Base-by-base conservation (phyloP, 2,888 invertebrate genomes). In the Didymodactylos carnosus region DNA sequence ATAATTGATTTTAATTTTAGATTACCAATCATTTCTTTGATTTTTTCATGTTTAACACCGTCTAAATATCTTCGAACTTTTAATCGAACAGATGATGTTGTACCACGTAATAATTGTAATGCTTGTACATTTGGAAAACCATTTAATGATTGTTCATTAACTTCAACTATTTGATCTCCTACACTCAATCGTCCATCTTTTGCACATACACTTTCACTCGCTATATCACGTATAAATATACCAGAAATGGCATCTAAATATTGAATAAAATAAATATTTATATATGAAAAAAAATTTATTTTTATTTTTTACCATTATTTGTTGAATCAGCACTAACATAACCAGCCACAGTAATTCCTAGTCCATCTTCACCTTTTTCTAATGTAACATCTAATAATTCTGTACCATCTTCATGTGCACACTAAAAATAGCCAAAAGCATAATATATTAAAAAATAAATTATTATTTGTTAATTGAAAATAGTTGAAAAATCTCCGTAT, bases 111-210 rank as follows among this genome's bases (percentile, higher is more conserved):
- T 62, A 62, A 62, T 35, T 62, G 35, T n/a, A 62, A 35, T 35
- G 62, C 62, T 62, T 62, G 62, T 35, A 62, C 35, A 62, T 62
- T 62, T 8, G 62, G 35, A 78, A 97, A 88, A 74, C 88, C 86
- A 78, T 90, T 88, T 77, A 91, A 89, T 62, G 94, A 90, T 81
- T 90, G 88, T 77, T 90, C 89, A 80, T 92, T 92, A 75, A 94
- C 90, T 85, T 85, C 93, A 62, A 93, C 83, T 79, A 98, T 89
- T 85, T 94, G 93, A 85, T 98, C 98, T 23, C 93, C 95, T 0
- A 91, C 88, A 83, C 89, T 88, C 51, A 98, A 85, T 70, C 97
- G 87, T 0, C 91, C 91, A 82, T 98, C 97, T 1, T 35, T 29
- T 19, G 35, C 14, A 35, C 62, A 62, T 19, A 62, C 62, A 25